Evolutionary conservation across 2,888 invertebrate genomes (phyloP), one percentile per base, ranked within the genome.

Genomic region (Brachypterus glaber): DNA sequence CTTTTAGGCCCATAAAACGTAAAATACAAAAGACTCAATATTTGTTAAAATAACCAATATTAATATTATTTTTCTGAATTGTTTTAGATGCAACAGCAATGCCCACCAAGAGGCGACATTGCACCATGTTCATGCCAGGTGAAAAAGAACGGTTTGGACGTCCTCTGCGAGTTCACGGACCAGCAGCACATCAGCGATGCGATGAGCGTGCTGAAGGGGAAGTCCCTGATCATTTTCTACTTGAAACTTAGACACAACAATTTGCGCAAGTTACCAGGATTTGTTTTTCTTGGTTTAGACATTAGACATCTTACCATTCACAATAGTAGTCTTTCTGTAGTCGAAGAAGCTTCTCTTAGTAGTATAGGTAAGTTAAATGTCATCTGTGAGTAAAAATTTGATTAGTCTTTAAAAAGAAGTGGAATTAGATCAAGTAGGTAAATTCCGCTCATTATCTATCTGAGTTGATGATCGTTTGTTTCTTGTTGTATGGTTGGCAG

Each of bases 261-360:
- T 64, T 67, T 90, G 54, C 82, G 84, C 16, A 88, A 87, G 63
- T 69, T 91, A 35, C 86, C 87, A 43, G 83, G 86, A 35, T 89
- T 86, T 62, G 79, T 90, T 43, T 89, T 90, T 65, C 73, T 90
- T 40, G 88, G 88, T 3, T 70, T 91, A 58, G 86, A 88, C 57
- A 89, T 91, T 50, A 81, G 84, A 46, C 90, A 91, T 57, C 73
- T 91, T 37, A 87, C 88, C 13, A 86, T 90, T 39, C 88, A 86
- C 61, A 89, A 86, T 66, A 89, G 88, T 65, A 89, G 86, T 58
- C 67, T 91, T 52, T 86, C 86, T 16, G 83, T 84, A 35, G 82
- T 91, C 41, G 90, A 90, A 59, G 86, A 88, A 59, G 80, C 85
- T 8, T 87, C 90, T 1, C 73, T 92, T 35, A 86, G 86, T 60